Evolutionary conservation across 2,888 invertebrate genomes (phyloP).

Genomic region (Yponomeuta evonymella): DNA sequence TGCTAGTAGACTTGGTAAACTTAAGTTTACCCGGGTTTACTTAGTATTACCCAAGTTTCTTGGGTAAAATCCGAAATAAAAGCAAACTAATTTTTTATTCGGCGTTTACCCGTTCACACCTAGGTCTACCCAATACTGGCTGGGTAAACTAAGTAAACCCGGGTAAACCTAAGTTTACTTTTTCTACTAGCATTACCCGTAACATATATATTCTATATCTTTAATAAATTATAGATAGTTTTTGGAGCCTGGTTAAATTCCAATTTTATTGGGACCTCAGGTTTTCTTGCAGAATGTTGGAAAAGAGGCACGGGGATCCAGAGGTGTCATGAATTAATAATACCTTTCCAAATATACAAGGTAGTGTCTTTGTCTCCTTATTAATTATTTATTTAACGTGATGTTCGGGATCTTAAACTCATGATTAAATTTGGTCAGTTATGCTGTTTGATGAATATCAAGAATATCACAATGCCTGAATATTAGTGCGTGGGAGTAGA

Average conservation of each 20-base stretch:
- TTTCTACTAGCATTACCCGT: too few relatives aligned
- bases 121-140: too few relatives aligned
- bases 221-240: neutral
- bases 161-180: too few relatives aligned
- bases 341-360: neutral
- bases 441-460: neutral
- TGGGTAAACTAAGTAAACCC: too few relatives aligned
- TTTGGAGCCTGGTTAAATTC: neutral
- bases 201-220: neutral
- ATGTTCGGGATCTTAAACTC: neutral
- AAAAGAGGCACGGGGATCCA: neutral
- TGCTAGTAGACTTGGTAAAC: too few relatives aligned
- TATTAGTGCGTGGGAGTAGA: neutral
- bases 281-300: neutral
- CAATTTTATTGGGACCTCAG: neutral
- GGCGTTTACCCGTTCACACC: too few relatives aligned
- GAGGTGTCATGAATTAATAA: neutral
- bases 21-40: too few relatives aligned
- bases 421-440: neutral
- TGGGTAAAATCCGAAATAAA: too few relatives aligned
- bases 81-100: too few relatives aligned
- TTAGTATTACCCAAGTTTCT: too few relatives aligned
- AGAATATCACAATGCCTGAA: neutral
- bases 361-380: neutral
- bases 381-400: neutral